phyloP scores from a whole-genome alignment of 1,140 invertebrate genomes.

The Drosophila obscura region DNA sequence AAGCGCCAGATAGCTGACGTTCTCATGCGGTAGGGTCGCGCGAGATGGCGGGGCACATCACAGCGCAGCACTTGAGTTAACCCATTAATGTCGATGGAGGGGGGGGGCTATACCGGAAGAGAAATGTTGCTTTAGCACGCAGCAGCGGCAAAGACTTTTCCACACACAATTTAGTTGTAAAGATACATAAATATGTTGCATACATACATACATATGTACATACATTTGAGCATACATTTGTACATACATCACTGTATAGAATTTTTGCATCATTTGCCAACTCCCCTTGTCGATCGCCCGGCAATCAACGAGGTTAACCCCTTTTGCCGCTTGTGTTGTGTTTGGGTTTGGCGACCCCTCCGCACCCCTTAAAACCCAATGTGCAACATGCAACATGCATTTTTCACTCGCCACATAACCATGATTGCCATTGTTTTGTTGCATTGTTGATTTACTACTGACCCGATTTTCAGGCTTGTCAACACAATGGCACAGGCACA shows the following conservation, averaged over 20 bases:
- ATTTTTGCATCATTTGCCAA: too few relatives aligned
- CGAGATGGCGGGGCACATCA: too few relatives aligned
- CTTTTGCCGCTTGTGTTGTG: too few relatives aligned
- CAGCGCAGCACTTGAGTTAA: conserved; percentile 65
- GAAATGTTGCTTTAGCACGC: conserved; percentile 34
- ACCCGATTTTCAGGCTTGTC: conserved; percentile 75
- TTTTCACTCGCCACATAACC: conserved; percentile 70
- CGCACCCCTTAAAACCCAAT: too few relatives aligned
- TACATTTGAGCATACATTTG: too few relatives aligned
- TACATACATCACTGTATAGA: too few relatives aligned
- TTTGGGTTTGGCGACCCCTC: too few relatives aligned
- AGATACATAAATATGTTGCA: too few relatives aligned
- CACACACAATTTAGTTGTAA: too few relatives aligned
- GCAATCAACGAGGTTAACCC: too few relatives aligned
- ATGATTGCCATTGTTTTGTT: conserved; percentile 74
- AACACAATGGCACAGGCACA: conserved; percentile 52
- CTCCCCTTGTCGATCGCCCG: too few relatives aligned
- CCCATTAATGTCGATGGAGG: conserved; percentile 56
- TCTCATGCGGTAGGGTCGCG: conserved; percentile 36
- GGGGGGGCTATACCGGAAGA: conserved; percentile 21
- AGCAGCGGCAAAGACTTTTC: conserved; percentile 4
- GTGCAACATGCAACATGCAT: conserved; percentile 61
- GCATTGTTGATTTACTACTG: conserved; percentile 77
- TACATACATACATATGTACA: too few relatives aligned
- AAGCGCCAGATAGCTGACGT: conserved; percentile 66